Conservation (phyloP, 2,797 vertebrate genomes). For the Danio aesculapii region DNA sequence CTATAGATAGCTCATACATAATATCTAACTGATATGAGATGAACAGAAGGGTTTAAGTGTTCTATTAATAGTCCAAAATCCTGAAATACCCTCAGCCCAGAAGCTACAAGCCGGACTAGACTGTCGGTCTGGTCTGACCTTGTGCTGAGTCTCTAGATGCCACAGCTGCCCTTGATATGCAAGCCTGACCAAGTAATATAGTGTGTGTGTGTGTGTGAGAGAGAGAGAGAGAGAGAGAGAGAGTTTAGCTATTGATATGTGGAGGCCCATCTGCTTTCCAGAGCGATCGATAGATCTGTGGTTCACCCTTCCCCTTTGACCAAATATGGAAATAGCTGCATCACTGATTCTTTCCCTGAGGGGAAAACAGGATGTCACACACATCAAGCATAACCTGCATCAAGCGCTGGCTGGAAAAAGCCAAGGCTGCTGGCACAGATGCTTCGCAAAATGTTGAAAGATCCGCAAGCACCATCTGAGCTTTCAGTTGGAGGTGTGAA, state of each 20-base stretch:
- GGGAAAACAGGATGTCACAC: constrained; percentile 24
- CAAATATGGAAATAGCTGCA: constrained; percentile 44
- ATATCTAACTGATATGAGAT: neutral
- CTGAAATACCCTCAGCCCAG: constrained; percentile 68
- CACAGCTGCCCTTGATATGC: constrained; percentile 46
- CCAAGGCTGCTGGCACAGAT: constrained; percentile 7
- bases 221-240: constrained; percentile 19
- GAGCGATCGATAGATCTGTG: constrained; percentile 31
- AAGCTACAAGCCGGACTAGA: constrained; percentile 63
- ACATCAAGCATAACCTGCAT: constrained; percentile 31
- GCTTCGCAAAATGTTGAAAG: constrained; percentile 20
- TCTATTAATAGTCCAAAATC: constrained; percentile 74
- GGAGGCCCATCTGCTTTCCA: constrained; percentile 45
- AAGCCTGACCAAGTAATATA: constrained; percentile 38
- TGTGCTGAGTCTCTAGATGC: constrained; percentile 57
- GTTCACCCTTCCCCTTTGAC: constrained; percentile 7
- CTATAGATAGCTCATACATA: neutral
- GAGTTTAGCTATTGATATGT: constrained; percentile 45
- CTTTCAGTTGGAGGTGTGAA: neutral
- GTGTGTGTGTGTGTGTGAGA: constrained; percentile 40
- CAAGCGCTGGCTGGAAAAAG: neutral
- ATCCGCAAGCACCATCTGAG: neutral
- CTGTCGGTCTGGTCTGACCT: constrained; percentile 70
- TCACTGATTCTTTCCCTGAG: neutral
- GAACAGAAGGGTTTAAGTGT: constrained; percentile 60